Base-by-base conservation (phyloP, 64 coral and sea anemone genomes). In the Dendronephthya gigantea region DNA sequence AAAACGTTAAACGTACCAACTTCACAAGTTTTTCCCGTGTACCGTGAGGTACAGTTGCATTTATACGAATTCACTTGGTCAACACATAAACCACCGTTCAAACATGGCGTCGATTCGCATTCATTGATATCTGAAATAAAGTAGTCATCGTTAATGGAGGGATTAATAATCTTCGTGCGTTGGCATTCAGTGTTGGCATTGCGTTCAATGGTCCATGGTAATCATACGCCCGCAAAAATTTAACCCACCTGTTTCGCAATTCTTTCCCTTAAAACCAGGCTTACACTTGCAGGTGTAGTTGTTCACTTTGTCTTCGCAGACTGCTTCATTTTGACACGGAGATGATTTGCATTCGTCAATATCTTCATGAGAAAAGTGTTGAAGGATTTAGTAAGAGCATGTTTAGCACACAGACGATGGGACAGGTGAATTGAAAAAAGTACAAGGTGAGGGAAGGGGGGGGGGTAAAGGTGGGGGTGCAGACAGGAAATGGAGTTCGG, bases 11-110 rank as follows among this genome's bases (percentile, higher is more conserved):
- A 87, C 93, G 86, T 69, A 97, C 94, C 86, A 81, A 59, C 86
- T 89, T 89, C 83, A 83, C 94, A 97, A 23, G 84, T 65, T 23
- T 76, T 84, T 35, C 94, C 94, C 31, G 86, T 93, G 45, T 88
- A 97, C 32, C 91, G 89, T 14, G 14, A 19, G 22, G 19, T 40
- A 69, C 94, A 97, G 0, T 34, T 10, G 45, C 94, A 97, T 8
- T 35, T 47, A 49, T 93, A 97, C 36, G 74, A 37, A 5, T 47
- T 58, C 32, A 30, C 83, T 31, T 68, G 83, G 5, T 17, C 81
- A 22, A 40, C 59, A 40, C 51, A 83, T 1, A 84, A 83, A 11
- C 89, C 87, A 76, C 84, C 86, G 35, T 75, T 62, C 13, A 27
- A 68, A 89, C 94, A 97, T 0, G 94, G 94, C 4, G 40, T 37